phyloP scores from a whole-genome alignment of 2,113 vertebrate species.

The Blennius ocellaris region DNA sequence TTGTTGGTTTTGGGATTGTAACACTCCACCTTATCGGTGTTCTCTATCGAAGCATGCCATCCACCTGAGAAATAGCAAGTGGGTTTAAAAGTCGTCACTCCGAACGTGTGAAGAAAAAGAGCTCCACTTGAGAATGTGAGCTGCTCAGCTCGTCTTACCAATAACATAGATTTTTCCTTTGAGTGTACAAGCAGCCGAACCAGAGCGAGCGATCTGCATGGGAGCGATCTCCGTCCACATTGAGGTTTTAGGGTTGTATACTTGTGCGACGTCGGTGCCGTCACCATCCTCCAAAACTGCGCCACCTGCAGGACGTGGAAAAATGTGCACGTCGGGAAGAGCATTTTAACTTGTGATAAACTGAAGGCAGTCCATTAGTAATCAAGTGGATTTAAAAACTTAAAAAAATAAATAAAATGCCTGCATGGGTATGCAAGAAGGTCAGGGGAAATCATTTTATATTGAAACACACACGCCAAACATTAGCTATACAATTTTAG shows the following conservation, averaged over 20 bases:
- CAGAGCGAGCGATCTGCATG: conserved; percentile 88
- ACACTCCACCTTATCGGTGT: conserved; percentile 87
- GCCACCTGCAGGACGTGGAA: conserved; percentile 71
- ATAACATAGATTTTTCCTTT: conserved; percentile 87
- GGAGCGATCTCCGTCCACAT: conserved; percentile 82
- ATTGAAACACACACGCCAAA: too few species aligned
- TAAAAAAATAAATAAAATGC: too few species aligned
- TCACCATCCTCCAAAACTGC: conserved; percentile 86
- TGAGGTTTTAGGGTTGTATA: conserved; percentile 83
- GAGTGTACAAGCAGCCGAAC: conserved; percentile 84
- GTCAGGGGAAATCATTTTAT: too few species aligned
- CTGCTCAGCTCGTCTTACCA: conserved; percentile 62
- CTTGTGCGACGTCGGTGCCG: conserved; percentile 84
- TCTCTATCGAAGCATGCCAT: conserved; percentile 86
- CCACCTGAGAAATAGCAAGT: conserved; percentile 70
- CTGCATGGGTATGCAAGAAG: neutral
- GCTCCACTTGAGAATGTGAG: neutral
- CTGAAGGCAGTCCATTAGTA: too few species aligned
- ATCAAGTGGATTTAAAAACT: too few species aligned
- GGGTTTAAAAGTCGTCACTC: neutral
- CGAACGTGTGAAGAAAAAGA: neutral
- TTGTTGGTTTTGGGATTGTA: conserved; percentile 84
- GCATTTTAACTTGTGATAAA: too few species aligned
- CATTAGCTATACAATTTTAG: too few species aligned
- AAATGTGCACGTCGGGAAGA: neutral